Evolutionary conservation across 1,140 invertebrate species (phyloP).

Genomic region (Anastrepha ludens): DNA sequence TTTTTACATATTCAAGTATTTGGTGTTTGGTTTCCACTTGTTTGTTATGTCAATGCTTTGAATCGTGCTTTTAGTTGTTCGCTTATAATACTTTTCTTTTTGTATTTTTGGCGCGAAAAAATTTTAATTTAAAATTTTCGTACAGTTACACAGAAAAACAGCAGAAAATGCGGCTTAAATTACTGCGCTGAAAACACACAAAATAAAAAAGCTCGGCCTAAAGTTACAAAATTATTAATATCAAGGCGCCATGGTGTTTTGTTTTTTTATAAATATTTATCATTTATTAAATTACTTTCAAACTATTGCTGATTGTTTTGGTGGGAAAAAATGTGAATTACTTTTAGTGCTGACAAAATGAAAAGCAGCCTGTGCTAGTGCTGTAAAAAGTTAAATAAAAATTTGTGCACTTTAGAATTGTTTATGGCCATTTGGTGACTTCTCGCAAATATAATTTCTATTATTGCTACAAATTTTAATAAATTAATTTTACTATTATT

Average conservation of each 20-base stretch:
- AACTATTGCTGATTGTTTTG: not conserved
- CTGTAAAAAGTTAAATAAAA: not conserved
- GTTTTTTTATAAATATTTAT: too few relatives aligned
- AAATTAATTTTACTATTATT: not conserved
- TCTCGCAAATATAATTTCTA: not conserved
- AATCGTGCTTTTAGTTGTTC: not conserved
- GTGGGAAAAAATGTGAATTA: not conserved
- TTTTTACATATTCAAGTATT: not conserved
- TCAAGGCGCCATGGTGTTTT: too few relatives aligned
- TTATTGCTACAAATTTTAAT: not conserved
- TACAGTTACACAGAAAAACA: too few relatives aligned
- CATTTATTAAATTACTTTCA: not conserved
- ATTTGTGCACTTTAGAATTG: conserved; percentile 41
- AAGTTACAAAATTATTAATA: too few relatives aligned
- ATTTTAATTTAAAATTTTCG: too few relatives aligned
- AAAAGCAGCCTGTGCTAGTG: not conserved
- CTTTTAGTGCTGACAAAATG: not conserved
- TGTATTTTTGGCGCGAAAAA: not conserved
- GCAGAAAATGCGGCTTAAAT: too few relatives aligned
- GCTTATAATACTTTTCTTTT: not conserved
- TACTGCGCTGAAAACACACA: too few relatives aligned
- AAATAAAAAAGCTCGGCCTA: too few relatives aligned
- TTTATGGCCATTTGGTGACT: not conserved
- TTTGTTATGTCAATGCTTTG: not conserved
- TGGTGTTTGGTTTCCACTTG: conserved; percentile 28